Percentiles rank a stretch among this genome's conserved stretches.
These are phyloP conservation scores for Brevipalpus yothersi DNA, from an alignment of 1,140 invertebrate species.

Conservation along the genomic window DNA sequence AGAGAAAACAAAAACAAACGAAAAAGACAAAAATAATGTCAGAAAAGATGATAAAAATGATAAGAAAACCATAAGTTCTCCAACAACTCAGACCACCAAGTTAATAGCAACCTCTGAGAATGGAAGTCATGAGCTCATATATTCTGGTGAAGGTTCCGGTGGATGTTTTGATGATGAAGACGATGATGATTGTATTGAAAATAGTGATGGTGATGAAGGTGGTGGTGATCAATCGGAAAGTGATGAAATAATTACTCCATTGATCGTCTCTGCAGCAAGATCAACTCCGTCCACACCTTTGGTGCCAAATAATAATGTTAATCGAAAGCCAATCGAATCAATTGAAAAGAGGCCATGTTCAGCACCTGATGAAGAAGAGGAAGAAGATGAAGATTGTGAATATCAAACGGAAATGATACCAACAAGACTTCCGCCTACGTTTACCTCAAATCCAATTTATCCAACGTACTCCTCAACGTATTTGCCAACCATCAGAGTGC, in stretches of 20 bases:
- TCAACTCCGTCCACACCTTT: background rate
- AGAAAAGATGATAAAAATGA: background rate
- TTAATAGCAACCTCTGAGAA: background rate
- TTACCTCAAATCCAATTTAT: background rate
- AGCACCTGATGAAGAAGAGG: background rate
- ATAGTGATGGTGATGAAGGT: background rate
- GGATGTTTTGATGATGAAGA: slow-evolving; percentile 1
- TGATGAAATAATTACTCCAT: slow-evolving; percentile 42
- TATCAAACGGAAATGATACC: background rate
- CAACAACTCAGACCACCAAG: background rate
- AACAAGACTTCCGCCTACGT: background rate
- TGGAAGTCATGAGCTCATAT: slow-evolving; percentile 8
- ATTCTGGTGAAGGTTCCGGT: slow-evolving; percentile 3
- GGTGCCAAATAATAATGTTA: background rate
- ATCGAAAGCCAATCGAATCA: background rate
- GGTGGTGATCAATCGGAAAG: background rate
- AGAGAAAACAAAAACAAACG: background rate
- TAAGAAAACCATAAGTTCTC: background rate
- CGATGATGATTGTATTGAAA: background rate
- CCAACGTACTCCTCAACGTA: too few species aligned
- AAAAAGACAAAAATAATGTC: background rate
- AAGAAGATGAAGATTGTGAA: background rate
- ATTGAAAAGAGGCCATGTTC: background rate
- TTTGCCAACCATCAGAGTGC: too few species aligned
- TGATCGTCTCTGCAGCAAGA: background rate